phyloP scores from a whole-genome alignment of 1,140 invertebrate genomes.

The Oscheius sp. region DNA sequence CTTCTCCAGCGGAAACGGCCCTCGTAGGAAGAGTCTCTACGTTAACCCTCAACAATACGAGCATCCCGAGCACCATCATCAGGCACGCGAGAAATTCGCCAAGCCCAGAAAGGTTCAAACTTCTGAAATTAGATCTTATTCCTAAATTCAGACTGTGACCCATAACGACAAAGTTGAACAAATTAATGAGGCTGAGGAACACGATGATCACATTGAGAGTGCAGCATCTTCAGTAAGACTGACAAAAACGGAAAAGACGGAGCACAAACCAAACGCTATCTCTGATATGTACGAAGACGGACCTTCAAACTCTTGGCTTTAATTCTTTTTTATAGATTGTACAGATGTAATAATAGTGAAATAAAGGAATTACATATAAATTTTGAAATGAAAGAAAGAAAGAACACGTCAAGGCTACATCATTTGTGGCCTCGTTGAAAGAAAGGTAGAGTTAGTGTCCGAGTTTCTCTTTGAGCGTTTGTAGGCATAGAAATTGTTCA shows the following conservation, averaged over 20 bases:
- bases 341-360: too few relatives aligned
- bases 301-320: not conserved
- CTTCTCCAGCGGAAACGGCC: not conserved
- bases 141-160: not conserved
- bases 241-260: not conserved
- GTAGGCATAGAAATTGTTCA: too few relatives aligned
- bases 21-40: conserved; percentile 12
- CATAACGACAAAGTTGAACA: not conserved
- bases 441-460: too few relatives aligned
- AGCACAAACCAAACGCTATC: not conserved
- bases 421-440: too few relatives aligned
- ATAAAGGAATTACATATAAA: too few relatives aligned
- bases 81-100: conserved; percentile 15
- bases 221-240: not conserved
- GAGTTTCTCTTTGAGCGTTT: too few relatives aligned
- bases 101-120: conserved; percentile 1
- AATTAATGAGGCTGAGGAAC: not conserved
- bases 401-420: too few relatives aligned
- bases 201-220: not conserved
- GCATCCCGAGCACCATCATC: conserved; percentile 29
- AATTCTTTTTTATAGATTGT: too few relatives aligned
- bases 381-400: too few relatives aligned
- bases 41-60: conserved; percentile 27
- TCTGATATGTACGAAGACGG: conserved; percentile 2
- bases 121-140: not conserved